Conservation (phyloP, 2,888 invertebrate species). For the Ceratothoa steindachneri region DNA sequence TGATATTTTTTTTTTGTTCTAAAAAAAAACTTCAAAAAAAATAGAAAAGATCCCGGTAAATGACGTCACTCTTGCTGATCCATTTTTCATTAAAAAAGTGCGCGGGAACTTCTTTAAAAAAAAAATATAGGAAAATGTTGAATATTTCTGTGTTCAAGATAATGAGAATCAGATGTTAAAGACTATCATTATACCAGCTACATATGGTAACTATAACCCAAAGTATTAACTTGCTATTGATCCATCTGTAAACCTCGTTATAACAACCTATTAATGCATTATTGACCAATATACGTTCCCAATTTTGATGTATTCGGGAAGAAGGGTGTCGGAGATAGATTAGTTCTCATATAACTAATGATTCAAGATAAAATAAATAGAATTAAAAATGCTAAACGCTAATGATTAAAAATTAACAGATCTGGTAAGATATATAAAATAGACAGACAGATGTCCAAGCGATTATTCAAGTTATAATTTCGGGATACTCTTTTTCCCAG, state of each 20-base stretch:
- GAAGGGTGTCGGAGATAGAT: too few relatives aligned
- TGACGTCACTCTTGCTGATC: neutral
- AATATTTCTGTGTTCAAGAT: neutral
- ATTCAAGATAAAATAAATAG: too few relatives aligned
- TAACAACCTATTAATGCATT: conserved; percentile 3
- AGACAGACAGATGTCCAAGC: too few relatives aligned
- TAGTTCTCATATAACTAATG: too few relatives aligned
- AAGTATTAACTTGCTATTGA: conserved; percentile 4
- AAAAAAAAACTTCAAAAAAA: neutral
- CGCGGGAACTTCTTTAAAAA: conserved; percentile 10
- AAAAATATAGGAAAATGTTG: neutral
- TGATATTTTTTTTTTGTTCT: too few relatives aligned
- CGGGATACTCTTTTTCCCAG: too few relatives aligned
- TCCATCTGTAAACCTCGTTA: conserved; percentile 12
- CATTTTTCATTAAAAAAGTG: conserved; percentile 2
- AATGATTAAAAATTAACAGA: too few relatives aligned
- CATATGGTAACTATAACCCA: neutral
- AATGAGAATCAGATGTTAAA: neutral
- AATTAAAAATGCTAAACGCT: too few relatives aligned
- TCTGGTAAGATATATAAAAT: too few relatives aligned
- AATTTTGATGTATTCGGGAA: neutral
- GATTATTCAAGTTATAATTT: too few relatives aligned
- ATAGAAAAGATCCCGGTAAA: neutral
- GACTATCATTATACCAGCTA: neutral
- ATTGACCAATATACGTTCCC: neutral